Evolutionary conservation across 2,888 invertebrate genomes (phyloP), one percentile per base, ranked within the genome.

Genomic region (Galeruca laticollis): DNA sequence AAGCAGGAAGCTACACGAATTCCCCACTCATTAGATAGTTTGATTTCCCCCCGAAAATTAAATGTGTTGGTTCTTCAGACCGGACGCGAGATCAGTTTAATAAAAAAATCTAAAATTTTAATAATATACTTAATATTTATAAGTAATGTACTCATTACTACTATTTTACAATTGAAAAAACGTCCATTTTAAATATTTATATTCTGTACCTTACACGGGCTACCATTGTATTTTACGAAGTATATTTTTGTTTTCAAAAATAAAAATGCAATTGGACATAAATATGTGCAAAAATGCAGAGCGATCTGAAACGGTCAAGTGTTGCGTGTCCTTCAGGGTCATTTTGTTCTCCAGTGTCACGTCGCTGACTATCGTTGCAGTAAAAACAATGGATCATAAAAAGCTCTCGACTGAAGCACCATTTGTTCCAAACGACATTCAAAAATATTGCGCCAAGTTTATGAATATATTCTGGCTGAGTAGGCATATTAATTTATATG

Each of bases 321-420:
- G 62, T 62, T 52, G 20, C 52, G 56, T 64, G 64, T 31, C 68
- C 68, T 68, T 56, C 68, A 68, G 56, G 68, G 68, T 68, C 61
- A 61, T 35, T 52, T 52, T 62, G 62, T 51, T 62, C 68, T 33
- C 31, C 35, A 26, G 51, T 56, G 49, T 68, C 68, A 68, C 62
- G 62, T 61, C 43, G 51, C 54, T 31, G 31, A 15, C 33, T 37
- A 33, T 37, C 33, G 35, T 13, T 40, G 11, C 15, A 51, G 61
- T 31, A 56, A 43, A 43, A 68, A 68, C 68, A 68, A 68, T 68
- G 56, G 68, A 26, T 20, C 35, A 57, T 68, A 61, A 61, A 68
- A 68, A 60, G 18, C 31, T 33, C 15, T 33, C 57, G 51, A 60
- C 43, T 26, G n/a, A n/a, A n/a, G n/a, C n/a, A 33, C 61, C 51